These are phyloP conservation scores for Coelinius sp. DNA, from an alignment of 2,888 invertebrate genomes.

Conservation along the genomic window DNA sequence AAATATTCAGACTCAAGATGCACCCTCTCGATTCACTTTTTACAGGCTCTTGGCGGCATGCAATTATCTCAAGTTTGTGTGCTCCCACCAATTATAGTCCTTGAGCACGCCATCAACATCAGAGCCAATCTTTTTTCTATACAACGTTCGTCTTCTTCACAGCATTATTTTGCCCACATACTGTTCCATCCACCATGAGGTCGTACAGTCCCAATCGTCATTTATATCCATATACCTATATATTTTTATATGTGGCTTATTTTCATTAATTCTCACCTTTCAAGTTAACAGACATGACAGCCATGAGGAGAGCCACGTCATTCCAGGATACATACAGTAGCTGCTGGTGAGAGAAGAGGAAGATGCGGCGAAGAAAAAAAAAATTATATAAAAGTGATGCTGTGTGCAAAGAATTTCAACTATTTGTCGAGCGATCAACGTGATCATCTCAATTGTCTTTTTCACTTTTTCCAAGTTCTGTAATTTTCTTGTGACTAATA, in stretches of 20 bases:
- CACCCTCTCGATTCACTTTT: background rate
- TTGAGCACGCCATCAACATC: conserved; percentile 29
- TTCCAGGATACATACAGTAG: background rate
- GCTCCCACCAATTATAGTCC: conserved; percentile 32
- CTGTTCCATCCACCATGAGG: background rate
- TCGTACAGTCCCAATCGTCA: conserved; percentile 3
- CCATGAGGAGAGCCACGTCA: conserved; percentile 19
- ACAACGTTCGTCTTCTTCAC: conserved; percentile 29
- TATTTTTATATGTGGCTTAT: conserved; percentile 9
- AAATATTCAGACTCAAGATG: background rate
- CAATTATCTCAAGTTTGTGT: conserved; percentile 20
- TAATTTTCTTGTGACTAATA: conserved; percentile 1
- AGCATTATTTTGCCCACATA: conserved; percentile 26
- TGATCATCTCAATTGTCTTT: conserved; percentile 12
- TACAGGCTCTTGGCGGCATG: background rate
- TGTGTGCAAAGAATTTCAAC: conserved; percentile 13
- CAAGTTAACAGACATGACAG: conserved; percentile 17
- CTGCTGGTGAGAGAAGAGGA: background rate
- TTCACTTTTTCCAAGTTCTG: background rate
- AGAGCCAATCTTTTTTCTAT: conserved; percentile 24
- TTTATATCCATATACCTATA: conserved; percentile 2
- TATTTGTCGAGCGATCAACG: background rate
- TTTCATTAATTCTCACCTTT: conserved; percentile 15
- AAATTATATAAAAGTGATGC: conserved; percentile 24
- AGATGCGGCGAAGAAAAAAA: conserved; percentile 18